Evolutionary conservation across 2,888 invertebrate genomes (phyloP).

Genomic region (Tenthredo notha): DNA sequence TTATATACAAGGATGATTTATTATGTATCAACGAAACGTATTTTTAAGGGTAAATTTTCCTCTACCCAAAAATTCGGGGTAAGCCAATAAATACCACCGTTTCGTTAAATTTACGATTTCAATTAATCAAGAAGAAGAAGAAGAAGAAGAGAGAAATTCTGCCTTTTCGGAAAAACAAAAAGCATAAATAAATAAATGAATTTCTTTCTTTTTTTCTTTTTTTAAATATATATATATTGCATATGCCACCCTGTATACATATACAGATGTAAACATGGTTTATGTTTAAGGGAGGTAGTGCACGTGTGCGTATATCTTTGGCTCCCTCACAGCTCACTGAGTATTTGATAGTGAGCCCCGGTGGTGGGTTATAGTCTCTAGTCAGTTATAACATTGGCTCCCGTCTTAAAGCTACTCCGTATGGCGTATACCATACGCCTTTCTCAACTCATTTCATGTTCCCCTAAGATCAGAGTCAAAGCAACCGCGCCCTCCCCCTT

Average conservation of each 20-base stretch:
- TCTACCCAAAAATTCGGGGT: too few relatives aligned
- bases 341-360: neutral
- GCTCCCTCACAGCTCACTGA: neutral
- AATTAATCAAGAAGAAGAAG: too few relatives aligned
- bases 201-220: too few relatives aligned
- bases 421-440: neutral
- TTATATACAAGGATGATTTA: too few relatives aligned
- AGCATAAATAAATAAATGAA: too few relatives aligned
- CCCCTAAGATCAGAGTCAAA: slow-evolving; percentile 44
- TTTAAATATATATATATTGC: neutral
- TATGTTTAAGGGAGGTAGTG: neutral
- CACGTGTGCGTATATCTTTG: neutral
- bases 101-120: too few relatives aligned
- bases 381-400: neutral
- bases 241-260: neutral
- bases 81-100: too few relatives aligned
- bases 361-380: neutral
- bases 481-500: neutral
- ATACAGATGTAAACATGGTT: neutral
- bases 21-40: too few relatives aligned
- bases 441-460: slow-evolving; percentile 13
- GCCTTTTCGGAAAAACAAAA: too few relatives aligned
- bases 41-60: too few relatives aligned
- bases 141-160: too few relatives aligned
- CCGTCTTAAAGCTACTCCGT: neutral